Evolutionary conservation across 2,888 invertebrate species (phyloP), one percentile per base, ranked within the genome.

Genomic region (Lasioglossum pauxillum): DNA sequence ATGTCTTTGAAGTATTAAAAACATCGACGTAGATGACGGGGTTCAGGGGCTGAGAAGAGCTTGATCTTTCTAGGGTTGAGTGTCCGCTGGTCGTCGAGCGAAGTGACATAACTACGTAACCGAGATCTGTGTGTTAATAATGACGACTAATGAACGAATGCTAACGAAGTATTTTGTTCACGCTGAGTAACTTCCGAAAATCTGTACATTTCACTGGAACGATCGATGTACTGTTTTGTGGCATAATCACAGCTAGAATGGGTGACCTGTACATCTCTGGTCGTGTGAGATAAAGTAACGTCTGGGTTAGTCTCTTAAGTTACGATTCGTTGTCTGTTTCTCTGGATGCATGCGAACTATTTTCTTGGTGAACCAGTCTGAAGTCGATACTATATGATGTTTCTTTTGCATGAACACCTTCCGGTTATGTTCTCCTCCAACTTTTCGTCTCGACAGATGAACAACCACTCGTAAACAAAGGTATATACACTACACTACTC

Each of bases 321-420:
- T 71, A n/a, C 60, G 14, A 71, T 85, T 78, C 74, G 71, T 83
- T 46, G 74, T 60, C 41, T 88, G 44, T 84, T 12, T 84, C 69
- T 27, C 44, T 53, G 60, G 49, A 38, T 82, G 86, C 86, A 89
- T 80, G 82, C 76, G 67, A 77, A 69, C 57, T 57, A 16, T 46
- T 46, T 64, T 78, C 71, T 82, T 41, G 78, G 76, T 83, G 71
- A 79, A 67, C 31, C 60, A 72, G 77, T 82, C 75, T 82, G 23
- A 53, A 64, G 80, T 79, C 73, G 83, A 92, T 94, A 94, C 92
- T 94, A 94, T 85, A 94, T 89, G 91, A 90, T 94, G 92, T 95
- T 94, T 95, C 92, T 95, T 94, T 95, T 95, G 94, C 94, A 95
- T 95, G 94, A 94, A 93, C 93, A 88, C 90, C 94, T 93, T 92